Evolutionary conservation across 2,113 vertebrate genomes (phyloP).

Genomic region (Pseudopodoces humilis): DNA sequence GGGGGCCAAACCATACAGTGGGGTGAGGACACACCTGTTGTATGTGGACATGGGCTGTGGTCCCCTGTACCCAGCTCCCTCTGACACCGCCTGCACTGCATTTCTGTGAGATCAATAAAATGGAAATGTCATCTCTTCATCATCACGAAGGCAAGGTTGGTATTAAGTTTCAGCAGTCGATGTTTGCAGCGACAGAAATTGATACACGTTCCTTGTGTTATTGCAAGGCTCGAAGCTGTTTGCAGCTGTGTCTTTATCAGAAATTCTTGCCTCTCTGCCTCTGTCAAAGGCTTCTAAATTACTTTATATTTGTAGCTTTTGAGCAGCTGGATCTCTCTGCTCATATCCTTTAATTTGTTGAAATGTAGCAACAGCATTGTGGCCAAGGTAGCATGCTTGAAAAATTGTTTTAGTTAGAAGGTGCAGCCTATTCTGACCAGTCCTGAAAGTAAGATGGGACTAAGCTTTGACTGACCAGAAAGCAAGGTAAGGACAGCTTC

Average conservation of each 20-base stretch:
- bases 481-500: neutral
- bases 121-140: conserved; percentile 58
- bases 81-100: neutral
- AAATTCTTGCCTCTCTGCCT: conserved; percentile 55
- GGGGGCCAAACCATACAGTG: rapidly evolving
- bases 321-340: conserved; percentile 43
- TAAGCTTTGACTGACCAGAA: neutral
- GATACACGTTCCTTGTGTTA: conserved; percentile 52
- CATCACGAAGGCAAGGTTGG: neutral
- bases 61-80: neutral
- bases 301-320: conserved; percentile 55
- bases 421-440: neutral
- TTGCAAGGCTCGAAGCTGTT: conserved; percentile 59
- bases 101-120: conserved; percentile 36
- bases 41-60: rapidly evolving
- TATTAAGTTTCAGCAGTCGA: conserved; percentile 51
- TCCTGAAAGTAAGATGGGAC: neutral
- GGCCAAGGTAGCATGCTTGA: neutral
- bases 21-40: rapidly evolving
- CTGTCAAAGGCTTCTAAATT: conserved; percentile 62
- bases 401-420: neutral
- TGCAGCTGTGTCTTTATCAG: conserved; percentile 60
- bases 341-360: conserved; percentile 55
- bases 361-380: neutral
- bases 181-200: conserved; percentile 55